Base-by-base conservation (phyloP, 2,113 vertebrate species). In the Apaloderma vittatum region DNA sequence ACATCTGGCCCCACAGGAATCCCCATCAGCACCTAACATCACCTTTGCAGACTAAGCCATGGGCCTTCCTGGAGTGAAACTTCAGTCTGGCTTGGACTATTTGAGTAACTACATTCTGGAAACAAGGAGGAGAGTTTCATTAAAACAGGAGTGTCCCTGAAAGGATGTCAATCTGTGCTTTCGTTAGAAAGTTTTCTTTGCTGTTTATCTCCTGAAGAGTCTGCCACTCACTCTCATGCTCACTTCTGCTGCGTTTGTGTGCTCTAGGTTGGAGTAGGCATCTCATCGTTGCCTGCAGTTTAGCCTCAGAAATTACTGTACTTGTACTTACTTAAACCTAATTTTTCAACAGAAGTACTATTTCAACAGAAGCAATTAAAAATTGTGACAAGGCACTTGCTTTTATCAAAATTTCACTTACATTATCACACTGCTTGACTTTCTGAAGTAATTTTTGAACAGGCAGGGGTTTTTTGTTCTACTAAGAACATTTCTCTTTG, bases 301-400 rank as follows among this genome's bases (percentile, higher is more conserved):
- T 52, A 66, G 32, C 18, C 34, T 74, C 48, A 65, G 54, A 89
- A 95, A 85, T 68, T 63, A 57, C 24, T 65, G 22, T 54, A 52
- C 17, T 89, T 94, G 15, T 62, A 32, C 55, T 62, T 62, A 58
- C 37, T 94, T 84, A 77, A 87, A 67, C 9, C 45, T 87, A 81
- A 52, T 86, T 65, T 30, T 85, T 89, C 66, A 81, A 40, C 9
- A 78, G 61, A 95, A 84, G 45, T 75, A 52, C 52, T 91, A 4
- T 78, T 94, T 87, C 68, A 87, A 72, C 49, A 87, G 52, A 81
- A 78, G 29, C 20, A 75, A 91, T 87, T 93, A 72, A 78, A 86
- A 68, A 51, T 24, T 81, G 51, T 71, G 27, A 18, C 65, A 93
- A 81, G 36, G 34, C 21, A 96, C 70, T 32, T 89, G 59, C 36